These are phyloP conservation scores for Pelecanoides urinatrix DNA, from an alignment of 2,113 vertebrate species.

Conservation along the genomic window DNA sequence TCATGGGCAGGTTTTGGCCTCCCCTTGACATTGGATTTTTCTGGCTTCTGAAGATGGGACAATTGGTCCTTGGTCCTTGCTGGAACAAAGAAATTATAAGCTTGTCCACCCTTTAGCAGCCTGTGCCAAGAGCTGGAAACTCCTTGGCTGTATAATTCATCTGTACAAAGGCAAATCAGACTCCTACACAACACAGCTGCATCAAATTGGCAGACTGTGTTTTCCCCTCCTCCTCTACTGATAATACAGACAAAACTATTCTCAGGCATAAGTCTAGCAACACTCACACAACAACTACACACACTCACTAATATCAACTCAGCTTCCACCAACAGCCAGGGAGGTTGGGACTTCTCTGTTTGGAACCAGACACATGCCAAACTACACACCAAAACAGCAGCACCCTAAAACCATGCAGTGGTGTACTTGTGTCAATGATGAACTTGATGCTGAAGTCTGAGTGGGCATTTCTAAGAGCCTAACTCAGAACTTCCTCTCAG, in stretches of 20 bases:
- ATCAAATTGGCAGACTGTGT: not conserved
- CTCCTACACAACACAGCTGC: not conserved
- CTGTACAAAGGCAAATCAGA: not conserved
- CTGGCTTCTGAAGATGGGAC: not conserved
- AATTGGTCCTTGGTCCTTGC: not conserved
- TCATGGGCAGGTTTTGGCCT: not conserved
- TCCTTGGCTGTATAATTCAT: not conserved
- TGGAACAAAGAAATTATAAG: not conserved
- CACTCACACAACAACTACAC: not conserved
- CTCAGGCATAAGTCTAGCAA: not conserved
- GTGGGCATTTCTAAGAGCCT: not conserved
- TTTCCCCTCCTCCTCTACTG: not conserved
- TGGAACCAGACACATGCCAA: fast-evolving
- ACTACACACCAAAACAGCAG: not conserved
- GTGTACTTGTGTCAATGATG: not conserved
- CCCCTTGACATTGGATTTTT: not conserved
- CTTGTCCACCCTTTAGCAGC: not conserved
- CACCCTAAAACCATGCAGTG: not conserved
- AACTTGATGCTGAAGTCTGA: not conserved
- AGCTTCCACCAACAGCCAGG: not conserved
- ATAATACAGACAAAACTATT: not conserved
- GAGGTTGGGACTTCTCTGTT: not conserved
- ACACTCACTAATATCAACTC: not conserved
- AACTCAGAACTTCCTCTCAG: not conserved
- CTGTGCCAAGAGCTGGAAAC: not conserved